Evolutionary conservation across 2,797 vertebrate species (phyloP).

Genomic region (Triplophysa yarkandensis): DNA sequence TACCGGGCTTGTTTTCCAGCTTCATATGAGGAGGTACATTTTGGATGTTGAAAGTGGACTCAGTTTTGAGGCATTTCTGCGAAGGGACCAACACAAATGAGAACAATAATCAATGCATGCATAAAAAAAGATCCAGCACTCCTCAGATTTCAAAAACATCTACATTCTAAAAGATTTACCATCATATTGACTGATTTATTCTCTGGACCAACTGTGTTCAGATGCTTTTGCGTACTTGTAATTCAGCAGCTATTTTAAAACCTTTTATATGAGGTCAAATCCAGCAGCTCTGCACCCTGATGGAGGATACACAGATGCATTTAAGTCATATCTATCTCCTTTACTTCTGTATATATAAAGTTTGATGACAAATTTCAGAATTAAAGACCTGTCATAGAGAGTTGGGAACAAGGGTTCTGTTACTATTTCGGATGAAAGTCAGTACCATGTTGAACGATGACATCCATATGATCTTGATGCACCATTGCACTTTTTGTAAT

Average conservation of each 20-base stretch:
- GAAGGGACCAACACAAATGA: slow-evolving; percentile 5
- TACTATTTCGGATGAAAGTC: slow-evolving; percentile 20
- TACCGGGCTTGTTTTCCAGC: neutral
- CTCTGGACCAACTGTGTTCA: no score
- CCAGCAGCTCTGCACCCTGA: neutral
- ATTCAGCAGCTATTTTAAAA: slow-evolving; percentile 36
- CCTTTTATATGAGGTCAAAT: slow-evolving; percentile 26
- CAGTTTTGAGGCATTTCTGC: neutral
- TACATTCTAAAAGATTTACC: no score
- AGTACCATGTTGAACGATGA: slow-evolving; percentile 1
- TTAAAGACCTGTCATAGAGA: neutral
- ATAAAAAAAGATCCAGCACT: neutral
- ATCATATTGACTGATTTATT: no score
- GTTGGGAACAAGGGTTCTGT: slow-evolving; percentile 14
- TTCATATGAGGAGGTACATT: neutral
- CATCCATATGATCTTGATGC: neutral
- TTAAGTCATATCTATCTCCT: slow-evolving; percentile 7
- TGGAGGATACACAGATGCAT: slow-evolving; percentile 4
- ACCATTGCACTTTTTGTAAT: no score
- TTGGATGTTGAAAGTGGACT: neutral
- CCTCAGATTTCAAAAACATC: neutral
- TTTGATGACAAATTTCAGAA: slow-evolving; percentile 16
- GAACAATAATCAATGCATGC: slow-evolving; percentile 12
- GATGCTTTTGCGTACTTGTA: neutral
- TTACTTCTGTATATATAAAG: slow-evolving; percentile 25